Conservation (phyloP, 2,797 vertebrate genomes). For the Podarcis lilfordi region DNA sequence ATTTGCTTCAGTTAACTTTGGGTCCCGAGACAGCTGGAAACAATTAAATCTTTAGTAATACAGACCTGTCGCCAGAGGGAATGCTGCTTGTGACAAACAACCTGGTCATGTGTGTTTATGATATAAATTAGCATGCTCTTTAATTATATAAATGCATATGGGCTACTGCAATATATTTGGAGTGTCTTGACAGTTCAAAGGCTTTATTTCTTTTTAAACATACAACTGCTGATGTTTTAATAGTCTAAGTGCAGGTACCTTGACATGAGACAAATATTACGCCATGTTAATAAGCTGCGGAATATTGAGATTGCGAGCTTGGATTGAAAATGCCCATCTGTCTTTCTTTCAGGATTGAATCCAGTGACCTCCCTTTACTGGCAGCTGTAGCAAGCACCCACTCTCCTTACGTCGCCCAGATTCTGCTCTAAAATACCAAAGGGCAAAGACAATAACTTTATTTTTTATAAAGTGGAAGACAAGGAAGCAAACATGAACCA, state of each 20-base stretch:
- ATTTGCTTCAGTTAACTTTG: neutral
- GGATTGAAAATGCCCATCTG: conserved; percentile 38
- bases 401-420: conserved; percentile 97
- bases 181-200: rapidly evolving
- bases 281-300: neutral
- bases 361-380: conserved; percentile 95
- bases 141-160: neutral
- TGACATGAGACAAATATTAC: rapidly evolving
- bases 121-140: neutral
- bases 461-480: conserved; percentile 57
- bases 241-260: rapidly evolving
- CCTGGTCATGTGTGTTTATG: neutral
- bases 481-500: conserved; percentile 41
- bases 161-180: rapidly evolving
- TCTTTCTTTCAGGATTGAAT: conserved; percentile 88
- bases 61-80: neutral
- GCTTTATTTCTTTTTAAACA: rapidly evolving
- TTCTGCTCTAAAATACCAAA: conserved; percentile 86
- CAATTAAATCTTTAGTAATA: neutral
- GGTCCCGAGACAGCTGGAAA: neutral
- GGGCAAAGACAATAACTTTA: conserved; percentile 51
- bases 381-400: conserved; percentile 98
- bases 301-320: rapidly evolving
- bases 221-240: rapidly evolving
- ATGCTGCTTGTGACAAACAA: conserved; percentile 1